These are phyloP conservation scores for human DNA, from an alignment of 2,113 vertebrate genomes.

Conservation along the genomic window GRCh38 chr6:33108501-33109000, in stretches of 20 bases:
- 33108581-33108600: not conserved
- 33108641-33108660: too few species aligned
- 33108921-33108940: too few species aligned
- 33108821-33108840: not conserved
- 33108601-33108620: too few species aligned
- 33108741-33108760: not conserved
- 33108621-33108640: not conserved
- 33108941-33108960: not conserved
- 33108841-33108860: not conserved
- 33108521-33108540: not conserved
- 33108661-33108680: not conserved
- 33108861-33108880: not conserved
- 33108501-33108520: not conserved
- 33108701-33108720: not conserved
- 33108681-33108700: not conserved
- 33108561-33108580: not conserved
- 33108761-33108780: not conserved
- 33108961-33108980: not conserved
- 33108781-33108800: not conserved
- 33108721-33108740: not conserved
- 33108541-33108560: not conserved
- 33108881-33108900: not conserved
- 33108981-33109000: not conserved
- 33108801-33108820: not conserved
- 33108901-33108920: not conserved